A percentile compares a stretch with the other conserved stretches of the same genome.
Conservation (phyloP, 2,888 invertebrate genomes). For the Eupithecia centaureata region DNA sequence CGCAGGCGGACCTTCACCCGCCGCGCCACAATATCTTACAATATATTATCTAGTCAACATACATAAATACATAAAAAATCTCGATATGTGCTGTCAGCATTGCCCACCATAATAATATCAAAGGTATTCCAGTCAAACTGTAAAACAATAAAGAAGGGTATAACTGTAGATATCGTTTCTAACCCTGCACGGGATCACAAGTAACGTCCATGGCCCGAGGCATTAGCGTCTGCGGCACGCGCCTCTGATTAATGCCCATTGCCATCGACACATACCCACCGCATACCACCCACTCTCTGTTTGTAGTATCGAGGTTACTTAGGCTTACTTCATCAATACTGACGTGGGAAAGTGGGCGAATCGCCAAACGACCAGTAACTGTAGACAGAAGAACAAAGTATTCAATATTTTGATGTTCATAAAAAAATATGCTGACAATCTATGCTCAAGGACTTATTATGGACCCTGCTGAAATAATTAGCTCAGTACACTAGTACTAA, state of each 20-base stretch:
- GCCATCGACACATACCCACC: constrained; percentile 24
- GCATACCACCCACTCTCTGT: constrained; percentile 4
- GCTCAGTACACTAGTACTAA: no score
- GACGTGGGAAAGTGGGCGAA: not conserved
- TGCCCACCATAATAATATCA: not conserved
- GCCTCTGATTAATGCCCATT: constrained; percentile 21
- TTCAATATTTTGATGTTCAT: no score
- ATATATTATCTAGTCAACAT: no score
- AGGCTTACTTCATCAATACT: not conserved
- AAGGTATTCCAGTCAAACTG: not conserved
- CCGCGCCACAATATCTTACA: no score
- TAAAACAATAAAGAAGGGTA: not conserved
- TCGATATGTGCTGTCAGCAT: not conserved
- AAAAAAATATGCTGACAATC: no score
- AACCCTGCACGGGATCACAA: constrained; percentile 15
- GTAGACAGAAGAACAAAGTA: no score
- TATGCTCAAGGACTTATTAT: no score
- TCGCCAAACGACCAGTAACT: no score
- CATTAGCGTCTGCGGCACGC: constrained; percentile 30
- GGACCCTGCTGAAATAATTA: no score
- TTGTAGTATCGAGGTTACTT: not conserved
- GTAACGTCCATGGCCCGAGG: constrained; percentile 15
- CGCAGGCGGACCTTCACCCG: no score
- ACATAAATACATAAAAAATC: not conserved
- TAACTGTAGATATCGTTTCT: not conserved